Evolutionary conservation across 2,113 vertebrate species (phyloP).

Genomic region (Kryptolebias marmoratus): DNA sequence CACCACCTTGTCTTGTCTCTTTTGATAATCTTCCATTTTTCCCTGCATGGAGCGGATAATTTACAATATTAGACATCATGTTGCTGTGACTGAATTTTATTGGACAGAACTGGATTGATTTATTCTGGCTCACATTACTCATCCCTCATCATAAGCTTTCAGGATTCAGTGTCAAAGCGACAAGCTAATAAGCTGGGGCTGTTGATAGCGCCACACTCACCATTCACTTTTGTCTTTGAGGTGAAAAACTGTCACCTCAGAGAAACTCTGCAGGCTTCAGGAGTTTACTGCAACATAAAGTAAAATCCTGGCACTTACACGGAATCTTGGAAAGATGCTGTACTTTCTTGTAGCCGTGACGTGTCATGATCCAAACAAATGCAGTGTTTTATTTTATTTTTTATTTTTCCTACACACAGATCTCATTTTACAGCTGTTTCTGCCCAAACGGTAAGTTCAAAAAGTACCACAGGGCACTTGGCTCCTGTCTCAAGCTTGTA

Average conservation of each 20-base stretch:
- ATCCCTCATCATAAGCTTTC: constrained; percentile 52
- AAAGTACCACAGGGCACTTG: constrained; percentile 27
- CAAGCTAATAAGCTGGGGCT: constrained; percentile 66
- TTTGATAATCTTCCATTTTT: background rate
- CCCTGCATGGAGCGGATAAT: constrained; percentile 11
- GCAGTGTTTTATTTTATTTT: constrained; percentile 20
- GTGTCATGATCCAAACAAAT: constrained; percentile 68
- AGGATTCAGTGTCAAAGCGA: constrained; percentile 58
- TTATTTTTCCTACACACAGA: constrained; percentile 28
- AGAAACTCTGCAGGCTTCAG: constrained; percentile 40
- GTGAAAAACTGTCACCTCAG: constrained; percentile 67
- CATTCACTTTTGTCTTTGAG: constrained; percentile 64
- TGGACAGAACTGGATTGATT: constrained; percentile 44
- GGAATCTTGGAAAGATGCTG: constrained; percentile 11
- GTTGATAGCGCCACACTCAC: constrained; percentile 67
- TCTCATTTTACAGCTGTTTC: constrained; percentile 66
- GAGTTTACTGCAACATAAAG: constrained; percentile 54
- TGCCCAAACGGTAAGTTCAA: constrained; percentile 58
- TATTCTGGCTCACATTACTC: constrained; percentile 53
- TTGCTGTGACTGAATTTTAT: constrained; percentile 33
- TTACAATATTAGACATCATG: constrained; percentile 26
- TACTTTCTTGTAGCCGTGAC: constrained; percentile 35
- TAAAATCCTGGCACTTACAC: constrained; percentile 37
- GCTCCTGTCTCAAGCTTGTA: constrained; percentile 57
- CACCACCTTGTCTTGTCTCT: background rate